A percentile compares a stretch with the other conserved stretches of the same genome.
Conservation (phyloP, 2,797 vertebrate species). For the Spheniscus humboldti region DNA sequence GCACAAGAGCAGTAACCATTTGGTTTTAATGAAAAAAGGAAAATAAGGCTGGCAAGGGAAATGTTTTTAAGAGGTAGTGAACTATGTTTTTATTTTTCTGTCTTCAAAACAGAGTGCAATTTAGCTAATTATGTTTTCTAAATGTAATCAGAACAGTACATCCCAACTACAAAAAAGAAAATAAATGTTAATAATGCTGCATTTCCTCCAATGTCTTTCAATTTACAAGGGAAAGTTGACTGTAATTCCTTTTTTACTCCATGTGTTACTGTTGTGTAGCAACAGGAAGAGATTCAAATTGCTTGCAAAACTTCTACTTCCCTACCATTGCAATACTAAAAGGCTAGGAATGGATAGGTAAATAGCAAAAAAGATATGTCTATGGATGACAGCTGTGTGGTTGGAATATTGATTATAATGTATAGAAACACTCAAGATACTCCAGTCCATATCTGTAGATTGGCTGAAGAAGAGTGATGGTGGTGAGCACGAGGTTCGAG, state of each 20-base stretch:
- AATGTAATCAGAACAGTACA: not conserved
- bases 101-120: slow-evolving; percentile 1
- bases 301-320: not conserved
- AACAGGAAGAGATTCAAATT: not conserved
- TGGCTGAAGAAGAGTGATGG: not conserved
- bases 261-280: not conserved
- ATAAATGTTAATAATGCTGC: not conserved
- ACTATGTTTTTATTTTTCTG: slow-evolving; percentile 1
- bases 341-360: not conserved
- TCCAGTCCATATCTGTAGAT: not conserved
- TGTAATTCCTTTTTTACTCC: not conserved
- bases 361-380: not conserved
- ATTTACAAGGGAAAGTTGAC: not conserved
- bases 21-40: slow-evolving; percentile 9
- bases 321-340: not conserved
- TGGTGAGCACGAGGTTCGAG: not conserved
- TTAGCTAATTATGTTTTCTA: slow-evolving; percentile 16
- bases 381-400: not conserved
- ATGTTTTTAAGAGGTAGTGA: not conserved
- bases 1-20: not conserved
- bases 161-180: not conserved
- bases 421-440: not conserved
- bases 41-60: not conserved
- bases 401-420: not conserved
- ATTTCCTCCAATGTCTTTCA: not conserved